phyloP scores from a whole-genome alignment of 2,888 invertebrate species.

The Gibbula magus region DNA sequence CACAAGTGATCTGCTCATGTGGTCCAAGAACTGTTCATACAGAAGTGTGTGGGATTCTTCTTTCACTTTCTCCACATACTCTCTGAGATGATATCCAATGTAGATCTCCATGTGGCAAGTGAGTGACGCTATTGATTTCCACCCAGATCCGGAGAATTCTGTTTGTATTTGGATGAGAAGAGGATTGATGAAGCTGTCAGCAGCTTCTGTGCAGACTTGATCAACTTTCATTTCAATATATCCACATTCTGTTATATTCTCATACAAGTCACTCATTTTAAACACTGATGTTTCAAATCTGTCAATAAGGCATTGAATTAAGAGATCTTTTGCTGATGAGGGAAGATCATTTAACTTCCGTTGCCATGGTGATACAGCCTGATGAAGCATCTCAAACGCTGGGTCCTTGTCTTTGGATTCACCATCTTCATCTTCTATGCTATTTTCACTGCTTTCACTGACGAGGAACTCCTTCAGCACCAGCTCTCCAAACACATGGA shows the following conservation, averaged over 20 bases:
- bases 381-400: neutral
- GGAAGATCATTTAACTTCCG: neutral
- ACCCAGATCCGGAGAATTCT: neutral
- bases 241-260: neutral
- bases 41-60: too few relatives aligned
- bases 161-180: neutral
- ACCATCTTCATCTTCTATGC: neutral
- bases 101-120: too few relatives aligned
- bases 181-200: neutral
- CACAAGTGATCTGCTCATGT: neutral
- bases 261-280: neutral
- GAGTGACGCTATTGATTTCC: neutral
- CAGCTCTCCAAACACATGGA: neutral
- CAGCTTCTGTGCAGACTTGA: neutral
- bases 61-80: too few relatives aligned
- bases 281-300: neutral
- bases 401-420: neutral
- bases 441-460: neutral
- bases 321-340: neutral
- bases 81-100: too few relatives aligned
- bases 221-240: neutral
- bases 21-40: neutral
- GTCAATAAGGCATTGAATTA: neutral
- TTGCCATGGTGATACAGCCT: neutral
- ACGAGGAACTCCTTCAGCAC: neutral